Evolutionary conservation across 2,888 invertebrate species (phyloP), one percentile per base, ranked within the genome.

Genomic region (Megamerina dolium): DNA sequence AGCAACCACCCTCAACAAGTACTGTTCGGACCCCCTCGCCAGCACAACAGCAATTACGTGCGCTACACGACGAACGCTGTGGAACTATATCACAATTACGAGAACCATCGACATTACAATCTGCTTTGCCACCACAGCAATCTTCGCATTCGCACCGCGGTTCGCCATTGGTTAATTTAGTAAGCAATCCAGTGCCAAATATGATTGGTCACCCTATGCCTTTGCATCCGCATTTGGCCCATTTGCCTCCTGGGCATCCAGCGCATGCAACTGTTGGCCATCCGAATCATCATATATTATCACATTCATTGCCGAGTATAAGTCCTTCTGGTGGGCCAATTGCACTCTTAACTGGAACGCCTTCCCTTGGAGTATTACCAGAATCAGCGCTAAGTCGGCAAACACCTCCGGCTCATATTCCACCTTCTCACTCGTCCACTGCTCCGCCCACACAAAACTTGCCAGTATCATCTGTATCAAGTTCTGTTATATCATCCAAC

Each of bases 181-280:
- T 61, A 9, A 54, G 60, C 19, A 62, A 57, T 45, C 58, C 64
- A 30, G 66, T 66, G 3, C 57, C 61, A 2, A 64, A 66, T 2
- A 58, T 72, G 4, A 57, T 71, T 18, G 70, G 70, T 1, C 70
- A 72, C 43, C 72, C 72, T 12, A 58, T 70, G 59, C 65, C 70
- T 21, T 58, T 70, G 38, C 70, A 70, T 56, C 68, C 70, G 34
- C 68, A 68, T 45, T 36, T 68, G 50, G 58, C 67, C 1, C 67
- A 68, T 47, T 56, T 62, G 43, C 70, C 59, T 26, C 66, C 61
- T 13, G 64, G 61, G 17, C 68, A 63, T 53, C 67, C 61, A 44
- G 68, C 61, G 6, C 68, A 68, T 43, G 65, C 65, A 13, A 64
- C 62, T 1, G 50, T 64, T 2, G 60, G 61, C 5, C 72, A 72